phyloP scores from a whole-genome alignment of 2,797 vertebrate species.

The Choloepus didactylus region DNA sequence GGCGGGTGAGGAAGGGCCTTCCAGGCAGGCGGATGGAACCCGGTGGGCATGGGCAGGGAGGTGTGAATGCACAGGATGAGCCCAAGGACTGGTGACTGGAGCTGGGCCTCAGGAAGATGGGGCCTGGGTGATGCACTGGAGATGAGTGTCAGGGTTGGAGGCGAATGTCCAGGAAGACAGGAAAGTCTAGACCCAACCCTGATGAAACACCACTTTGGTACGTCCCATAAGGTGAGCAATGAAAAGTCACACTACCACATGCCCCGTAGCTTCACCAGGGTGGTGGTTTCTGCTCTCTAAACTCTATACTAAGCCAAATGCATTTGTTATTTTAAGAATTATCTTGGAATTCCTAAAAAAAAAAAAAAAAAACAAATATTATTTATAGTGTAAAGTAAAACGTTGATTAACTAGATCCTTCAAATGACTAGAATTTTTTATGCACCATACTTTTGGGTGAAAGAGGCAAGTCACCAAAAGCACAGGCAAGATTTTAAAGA shows the following conservation, averaged over 20 bases:
- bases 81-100: background rate
- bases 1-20: background rate
- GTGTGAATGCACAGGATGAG: rapidly evolving
- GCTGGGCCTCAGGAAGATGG: background rate
- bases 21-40: background rate
- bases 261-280: background rate
- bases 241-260: background rate
- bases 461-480: background rate
- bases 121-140: background rate
- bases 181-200: background rate
- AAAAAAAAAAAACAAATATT: background rate
- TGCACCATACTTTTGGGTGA: background rate
- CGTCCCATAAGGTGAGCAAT: background rate
- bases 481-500: background rate
- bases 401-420: background rate
- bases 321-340: background rate
- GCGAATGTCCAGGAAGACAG: background rate
- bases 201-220: background rate
- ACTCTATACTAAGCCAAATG: background rate
- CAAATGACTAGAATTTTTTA: conserved; percentile 1
- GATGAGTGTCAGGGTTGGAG: background rate
- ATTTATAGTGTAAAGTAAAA: conserved; percentile 55
- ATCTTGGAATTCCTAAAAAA: background rate
- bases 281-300: background rate
- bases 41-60: rapidly evolving